Evolutionary conservation across 2,888 invertebrate species (phyloP).

Genomic region (Lomographa bimaculata): DNA sequence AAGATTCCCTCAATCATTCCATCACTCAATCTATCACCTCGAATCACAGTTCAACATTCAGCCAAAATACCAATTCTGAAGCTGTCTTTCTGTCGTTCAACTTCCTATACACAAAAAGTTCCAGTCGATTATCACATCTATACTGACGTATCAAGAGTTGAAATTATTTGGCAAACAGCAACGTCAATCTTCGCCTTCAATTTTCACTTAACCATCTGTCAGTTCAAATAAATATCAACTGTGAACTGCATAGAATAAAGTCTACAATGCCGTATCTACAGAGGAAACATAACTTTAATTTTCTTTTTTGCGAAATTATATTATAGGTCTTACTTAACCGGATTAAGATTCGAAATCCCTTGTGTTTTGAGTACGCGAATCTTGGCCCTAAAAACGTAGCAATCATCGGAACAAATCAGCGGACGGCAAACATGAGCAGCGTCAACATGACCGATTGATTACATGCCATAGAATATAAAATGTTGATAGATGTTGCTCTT

Average conservation of each 20-base stretch:
- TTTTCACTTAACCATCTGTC: no score
- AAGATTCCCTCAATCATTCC: conserved; percentile 5
- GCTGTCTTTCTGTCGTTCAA: conserved; percentile 12
- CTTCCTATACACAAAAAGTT: conserved; percentile 4
- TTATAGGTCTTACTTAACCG: no score
- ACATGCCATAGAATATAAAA: conserved; percentile 30
- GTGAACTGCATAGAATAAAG: no score
- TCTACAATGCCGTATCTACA: no score
- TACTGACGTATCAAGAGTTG: background rate
- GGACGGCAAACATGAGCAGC: conserved; percentile 37
- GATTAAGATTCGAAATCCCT: background rate
- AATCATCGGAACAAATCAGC: conserved; percentile 37
- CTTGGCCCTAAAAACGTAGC: conserved; percentile 26
- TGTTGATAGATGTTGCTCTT: conserved; percentile 14
- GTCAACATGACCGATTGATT: conserved; percentile 53
- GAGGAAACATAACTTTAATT: no score
- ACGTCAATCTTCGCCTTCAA: background rate
- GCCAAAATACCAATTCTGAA: conserved; percentile 12
- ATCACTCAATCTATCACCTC: conserved; percentile 12
- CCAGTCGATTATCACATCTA: conserved; percentile 14
- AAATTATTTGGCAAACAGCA: background rate
- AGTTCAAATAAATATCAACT: no score
- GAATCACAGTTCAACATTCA: conserved; percentile 10
- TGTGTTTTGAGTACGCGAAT: background rate
- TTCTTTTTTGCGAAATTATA: no score